These are phyloP conservation scores for Drosophila austrosaltans DNA, from an alignment of 2,888 invertebrate genomes.

Conservation along the genomic window DNA sequence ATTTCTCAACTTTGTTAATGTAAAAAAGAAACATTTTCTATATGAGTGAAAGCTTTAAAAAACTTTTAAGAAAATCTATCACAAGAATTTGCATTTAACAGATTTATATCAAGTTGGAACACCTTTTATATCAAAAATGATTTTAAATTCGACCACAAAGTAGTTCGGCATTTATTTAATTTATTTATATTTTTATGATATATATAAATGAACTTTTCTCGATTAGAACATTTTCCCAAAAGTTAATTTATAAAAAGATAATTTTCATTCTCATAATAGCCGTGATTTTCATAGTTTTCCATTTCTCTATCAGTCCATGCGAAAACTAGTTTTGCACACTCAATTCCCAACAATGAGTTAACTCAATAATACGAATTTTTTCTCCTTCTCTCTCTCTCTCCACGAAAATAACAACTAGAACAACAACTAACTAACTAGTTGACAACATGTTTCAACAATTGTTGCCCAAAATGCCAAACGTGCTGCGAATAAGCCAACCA, in stretches of 20 bases:
- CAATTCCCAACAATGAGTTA: constrained; percentile 36
- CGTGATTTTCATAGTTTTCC: neutral
- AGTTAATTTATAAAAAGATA: neutral
- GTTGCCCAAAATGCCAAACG: constrained; percentile 73
- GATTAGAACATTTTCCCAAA: neutral
- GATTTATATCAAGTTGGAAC: too few relatives aligned
- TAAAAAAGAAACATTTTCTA: too few relatives aligned
- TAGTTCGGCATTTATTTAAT: too few relatives aligned
- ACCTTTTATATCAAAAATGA: too few relatives aligned
- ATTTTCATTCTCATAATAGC: neutral
- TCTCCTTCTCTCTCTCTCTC: neutral
- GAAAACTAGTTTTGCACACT: constrained; percentile 30
- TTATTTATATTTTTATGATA: too few relatives aligned
- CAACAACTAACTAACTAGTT: constrained; percentile 63
- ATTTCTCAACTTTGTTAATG: neutral
- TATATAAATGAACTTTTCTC: too few relatives aligned
- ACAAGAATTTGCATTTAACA: too few relatives aligned
- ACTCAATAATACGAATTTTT: constrained; percentile 36
- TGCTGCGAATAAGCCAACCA: constrained; percentile 52
- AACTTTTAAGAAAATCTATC: too few relatives aligned
- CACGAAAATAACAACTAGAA: constrained; percentile 18
- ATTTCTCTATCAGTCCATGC: constrained; percentile 12
- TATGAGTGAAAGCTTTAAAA: too few relatives aligned
- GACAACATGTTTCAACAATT: constrained; percentile 78
- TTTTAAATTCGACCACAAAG: too few relatives aligned